These are phyloP conservation scores for Drosophila sordidapex DNA, from an alignment of 2,888 invertebrate genomes.

Conservation along the genomic window DNA sequence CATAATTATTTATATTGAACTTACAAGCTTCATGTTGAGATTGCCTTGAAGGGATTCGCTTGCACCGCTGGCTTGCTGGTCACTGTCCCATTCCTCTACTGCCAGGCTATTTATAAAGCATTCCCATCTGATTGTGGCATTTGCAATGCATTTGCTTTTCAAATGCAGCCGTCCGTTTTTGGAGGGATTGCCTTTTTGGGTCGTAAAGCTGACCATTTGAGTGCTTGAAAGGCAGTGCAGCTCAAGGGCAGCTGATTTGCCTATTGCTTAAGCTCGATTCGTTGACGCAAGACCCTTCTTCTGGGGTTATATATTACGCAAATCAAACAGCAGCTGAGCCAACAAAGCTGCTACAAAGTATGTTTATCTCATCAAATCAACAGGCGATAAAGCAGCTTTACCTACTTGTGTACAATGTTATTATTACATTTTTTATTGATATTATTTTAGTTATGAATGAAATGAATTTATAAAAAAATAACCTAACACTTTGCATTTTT, in stretches of 20 bases:
- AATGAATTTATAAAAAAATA: background rate
- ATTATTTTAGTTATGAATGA: background rate
- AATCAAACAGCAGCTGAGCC: constrained; percentile 6
- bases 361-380: background rate
- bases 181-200: constrained; percentile 25
- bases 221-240: constrained; percentile 32
- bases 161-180: constrained; percentile 54
- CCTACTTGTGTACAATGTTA: background rate
- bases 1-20: constrained; percentile 5
- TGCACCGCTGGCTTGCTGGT: constrained; percentile 22
- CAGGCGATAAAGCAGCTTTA: background rate
- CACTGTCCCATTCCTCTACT: constrained; percentile 38
- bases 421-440: background rate
- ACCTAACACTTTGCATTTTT: background rate
- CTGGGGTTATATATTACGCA: background rate
- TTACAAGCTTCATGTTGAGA: constrained; percentile 59
- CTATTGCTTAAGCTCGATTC: constrained; percentile 42
- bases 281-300: constrained; percentile 54
- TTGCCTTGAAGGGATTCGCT: constrained; percentile 14
- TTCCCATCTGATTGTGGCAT: background rate
- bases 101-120: constrained; percentile 52
- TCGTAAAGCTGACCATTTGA: constrained; percentile 34
- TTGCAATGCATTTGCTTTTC: constrained; percentile 40
- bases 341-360: background rate
- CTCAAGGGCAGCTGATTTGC: constrained; percentile 63